A percentile compares a stretch with the other conserved stretches of the same genome.
phyloP scores from a whole-genome alignment of 2,113 vertebrate species.

The Cepphus grylle region DNA sequence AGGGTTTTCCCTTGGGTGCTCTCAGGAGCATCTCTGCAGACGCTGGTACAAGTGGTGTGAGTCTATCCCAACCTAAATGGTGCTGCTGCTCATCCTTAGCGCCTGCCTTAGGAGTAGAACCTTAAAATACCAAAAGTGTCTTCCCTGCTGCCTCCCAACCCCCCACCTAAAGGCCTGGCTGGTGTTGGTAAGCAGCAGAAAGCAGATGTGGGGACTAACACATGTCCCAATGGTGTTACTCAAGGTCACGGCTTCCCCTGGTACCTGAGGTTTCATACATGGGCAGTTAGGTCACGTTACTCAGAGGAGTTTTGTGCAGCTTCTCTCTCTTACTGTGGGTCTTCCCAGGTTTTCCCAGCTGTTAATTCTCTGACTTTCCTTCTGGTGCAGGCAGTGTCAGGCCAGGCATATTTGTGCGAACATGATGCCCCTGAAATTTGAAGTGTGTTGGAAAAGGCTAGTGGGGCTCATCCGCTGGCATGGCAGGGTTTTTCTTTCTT shows the following conservation, averaged over 20 bases:
- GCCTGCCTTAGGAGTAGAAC: background rate
- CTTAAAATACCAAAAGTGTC: background rate
- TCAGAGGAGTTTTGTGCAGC: background rate
- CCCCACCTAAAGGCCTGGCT: background rate
- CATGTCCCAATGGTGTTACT: background rate
- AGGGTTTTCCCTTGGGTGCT: background rate
- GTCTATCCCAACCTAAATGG: background rate
- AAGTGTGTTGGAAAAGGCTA: background rate
- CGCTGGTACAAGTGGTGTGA: background rate
- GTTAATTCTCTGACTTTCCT: background rate
- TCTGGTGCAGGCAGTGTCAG: fast-evolving
- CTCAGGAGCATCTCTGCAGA: background rate
- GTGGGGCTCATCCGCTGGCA: fast-evolving
- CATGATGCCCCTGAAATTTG: fast-evolving
- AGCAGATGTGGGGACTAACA: background rate
- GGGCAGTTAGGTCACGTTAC: background rate
- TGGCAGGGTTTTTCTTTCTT: background rate
- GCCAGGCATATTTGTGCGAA: background rate
- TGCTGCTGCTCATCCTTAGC: background rate
- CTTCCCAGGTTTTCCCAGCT: background rate
- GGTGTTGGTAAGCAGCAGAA: background rate
- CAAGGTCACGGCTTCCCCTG: slow-evolving; percentile 19
- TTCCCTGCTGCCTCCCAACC: background rate
- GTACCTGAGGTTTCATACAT: background rate
- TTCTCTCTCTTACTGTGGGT: fast-evolving